Percentiles rank a stretch among this genome's conserved stretches.
Evolutionary conservation across 2,888 invertebrate species (phyloP).

Genomic region (Julus scanicus): DNA sequence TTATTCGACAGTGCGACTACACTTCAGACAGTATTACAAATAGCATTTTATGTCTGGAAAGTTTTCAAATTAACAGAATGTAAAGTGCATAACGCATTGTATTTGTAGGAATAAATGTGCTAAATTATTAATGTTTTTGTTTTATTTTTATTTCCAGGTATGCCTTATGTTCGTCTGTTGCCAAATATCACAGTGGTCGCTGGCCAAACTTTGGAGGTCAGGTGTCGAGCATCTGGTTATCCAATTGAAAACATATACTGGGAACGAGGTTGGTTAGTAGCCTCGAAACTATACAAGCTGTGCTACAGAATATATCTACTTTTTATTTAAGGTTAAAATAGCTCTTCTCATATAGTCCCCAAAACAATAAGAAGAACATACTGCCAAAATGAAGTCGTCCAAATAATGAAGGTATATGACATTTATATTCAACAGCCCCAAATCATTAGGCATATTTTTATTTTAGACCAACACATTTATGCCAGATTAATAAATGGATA

Average conservation of each 20-base stretch:
- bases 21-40: no score
- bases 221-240: slow-evolving; percentile 66
- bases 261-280: slow-evolving; percentile 64
- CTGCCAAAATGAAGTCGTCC: not conserved
- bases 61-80: no score
- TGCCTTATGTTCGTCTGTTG: slow-evolving; percentile 65
- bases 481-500: not conserved
- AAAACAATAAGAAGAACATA: not conserved
- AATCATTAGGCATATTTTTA: not conserved
- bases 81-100: no score
- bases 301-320: slow-evolving; percentile 50
- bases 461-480: not conserved
- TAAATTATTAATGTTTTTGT: no score
- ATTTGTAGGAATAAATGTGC: no score
- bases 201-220: slow-evolving; percentile 63
- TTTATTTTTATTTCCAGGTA: slow-evolving; percentile 61
- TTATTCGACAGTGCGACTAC: no score
- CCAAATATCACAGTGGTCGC: slow-evolving; percentile 66
- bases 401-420: not conserved
- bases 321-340: slow-evolving; percentile 49
- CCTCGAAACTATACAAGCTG: slow-evolving; percentile 54
- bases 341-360: not conserved
- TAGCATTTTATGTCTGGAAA: no score
- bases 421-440: not conserved
- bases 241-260: slow-evolving; percentile 65